phyloP scores from a whole-genome alignment of 2,888 invertebrate species.

The Ichneumon xanthorius region DNA sequence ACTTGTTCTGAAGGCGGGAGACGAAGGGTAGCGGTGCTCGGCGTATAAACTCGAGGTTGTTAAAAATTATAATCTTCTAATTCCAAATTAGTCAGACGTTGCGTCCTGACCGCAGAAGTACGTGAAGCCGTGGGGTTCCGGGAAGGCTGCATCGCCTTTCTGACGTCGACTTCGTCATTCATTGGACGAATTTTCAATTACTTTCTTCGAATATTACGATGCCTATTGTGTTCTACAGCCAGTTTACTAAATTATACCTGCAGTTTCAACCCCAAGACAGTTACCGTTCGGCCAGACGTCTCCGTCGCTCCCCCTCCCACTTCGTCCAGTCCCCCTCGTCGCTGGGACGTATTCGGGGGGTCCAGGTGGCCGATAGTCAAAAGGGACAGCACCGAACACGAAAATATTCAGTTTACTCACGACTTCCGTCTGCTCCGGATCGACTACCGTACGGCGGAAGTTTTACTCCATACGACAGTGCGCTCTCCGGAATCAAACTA shows the following conservation, averaged over 20 bases:
- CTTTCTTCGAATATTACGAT: background rate
- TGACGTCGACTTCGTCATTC: background rate
- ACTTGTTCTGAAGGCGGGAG: background rate
- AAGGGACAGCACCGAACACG: conserved; percentile 17
- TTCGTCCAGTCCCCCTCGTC: conserved; percentile 6
- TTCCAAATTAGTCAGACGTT: background rate
- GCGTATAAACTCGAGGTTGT: background rate
- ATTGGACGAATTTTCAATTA: background rate
- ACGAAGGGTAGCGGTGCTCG: background rate
- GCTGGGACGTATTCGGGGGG: conserved; percentile 4
- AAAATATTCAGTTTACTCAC: conserved; percentile 21
- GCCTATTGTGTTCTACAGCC: background rate
- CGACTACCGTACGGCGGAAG: background rate
- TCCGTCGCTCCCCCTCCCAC: conserved; percentile 11
- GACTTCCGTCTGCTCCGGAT: background rate
- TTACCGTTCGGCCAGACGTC: background rate
- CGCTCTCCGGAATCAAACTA: background rate
- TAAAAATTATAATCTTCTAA: background rate
- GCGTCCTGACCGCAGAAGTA: background rate
- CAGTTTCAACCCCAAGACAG: conserved; percentile 9
- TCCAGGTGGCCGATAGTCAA: conserved; percentile 37
- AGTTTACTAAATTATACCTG: background rate
- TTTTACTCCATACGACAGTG: background rate
- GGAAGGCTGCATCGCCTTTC: background rate
- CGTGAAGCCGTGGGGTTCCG: background rate